Percentiles rank a stretch among this genome's conserved stretches.
Conservation (phyloP, 2,113 vertebrate genomes). For the Oncorhynchus masou region DNA sequence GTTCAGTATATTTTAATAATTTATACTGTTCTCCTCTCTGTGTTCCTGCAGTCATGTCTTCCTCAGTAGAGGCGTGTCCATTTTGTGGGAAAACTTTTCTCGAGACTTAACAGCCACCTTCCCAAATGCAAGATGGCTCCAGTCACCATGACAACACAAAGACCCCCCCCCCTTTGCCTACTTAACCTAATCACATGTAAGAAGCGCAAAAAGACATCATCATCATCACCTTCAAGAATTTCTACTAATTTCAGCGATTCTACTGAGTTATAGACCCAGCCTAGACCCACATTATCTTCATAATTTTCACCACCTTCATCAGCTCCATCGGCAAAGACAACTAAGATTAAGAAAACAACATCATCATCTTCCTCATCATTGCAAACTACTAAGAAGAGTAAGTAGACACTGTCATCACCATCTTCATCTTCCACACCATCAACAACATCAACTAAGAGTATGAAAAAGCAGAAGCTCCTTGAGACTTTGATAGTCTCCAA, state of each 20-base stretch:
- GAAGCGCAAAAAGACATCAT: background rate
- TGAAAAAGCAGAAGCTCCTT: conserved; percentile 31
- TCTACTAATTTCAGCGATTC: no score
- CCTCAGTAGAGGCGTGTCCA: conserved; percentile 76
- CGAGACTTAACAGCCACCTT: conserved; percentile 84
- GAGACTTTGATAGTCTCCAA: conserved; percentile 33
- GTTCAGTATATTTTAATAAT: background rate
- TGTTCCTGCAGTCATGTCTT: conserved; percentile 1
- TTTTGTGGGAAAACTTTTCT: conserved; percentile 82
- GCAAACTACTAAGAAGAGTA: background rate
- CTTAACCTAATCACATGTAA: background rate
- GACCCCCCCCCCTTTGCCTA: conserved; percentile 1
- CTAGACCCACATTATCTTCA: background rate
- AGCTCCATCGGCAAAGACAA: background rate
- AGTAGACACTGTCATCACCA: background rate
- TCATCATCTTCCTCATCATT: background rate
- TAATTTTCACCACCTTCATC: background rate
- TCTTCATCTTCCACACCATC: background rate
- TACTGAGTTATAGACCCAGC: no score
- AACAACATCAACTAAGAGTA: conserved; percentile 21
- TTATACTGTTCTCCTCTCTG: background rate
- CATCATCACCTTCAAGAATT: background rate
- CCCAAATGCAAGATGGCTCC: conserved; percentile 79
- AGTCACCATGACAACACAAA: conserved; percentile 31
- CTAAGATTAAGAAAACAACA: background rate